Evolutionary conservation across 1,140 invertebrate genomes (phyloP).

Genomic region (Drosophila willistoni): DNA sequence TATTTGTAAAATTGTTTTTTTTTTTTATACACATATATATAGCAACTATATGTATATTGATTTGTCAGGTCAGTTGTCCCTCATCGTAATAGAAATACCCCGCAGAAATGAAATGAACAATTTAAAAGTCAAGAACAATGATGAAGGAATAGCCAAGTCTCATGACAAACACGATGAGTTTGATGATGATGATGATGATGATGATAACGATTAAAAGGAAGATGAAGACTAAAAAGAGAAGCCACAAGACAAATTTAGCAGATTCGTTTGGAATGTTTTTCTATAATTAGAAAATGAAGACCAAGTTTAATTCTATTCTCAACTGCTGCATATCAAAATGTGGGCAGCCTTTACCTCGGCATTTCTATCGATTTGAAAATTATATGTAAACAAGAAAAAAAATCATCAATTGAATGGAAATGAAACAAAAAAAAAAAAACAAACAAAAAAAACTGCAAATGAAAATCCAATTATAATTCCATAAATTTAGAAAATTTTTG

Average conservation of each 20-base stretch:
- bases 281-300: slow-evolving; percentile 47
- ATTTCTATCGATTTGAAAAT: slow-evolving; percentile 43
- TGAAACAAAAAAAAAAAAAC: slow-evolving; percentile 19
- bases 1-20: slow-evolving; percentile 54
- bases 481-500: slow-evolving; percentile 65
- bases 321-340: slow-evolving; percentile 64
- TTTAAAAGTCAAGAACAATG: slow-evolving; percentile 62
- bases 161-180: slow-evolving; percentile 14
- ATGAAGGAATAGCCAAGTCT: slow-evolving; percentile 35
- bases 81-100: slow-evolving; percentile 37
- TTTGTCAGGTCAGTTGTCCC: slow-evolving; percentile 23
- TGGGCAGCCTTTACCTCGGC: slow-evolving; percentile 40
- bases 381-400: slow-evolving; percentile 17
- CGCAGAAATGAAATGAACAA: slow-evolving; percentile 63
- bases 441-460: neutral
- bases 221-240: slow-evolving; percentile 28
- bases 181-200: neutral
- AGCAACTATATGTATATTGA: slow-evolving; percentile 37
- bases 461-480: slow-evolving; percentile 55
- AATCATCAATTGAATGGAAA: slow-evolving; percentile 24
- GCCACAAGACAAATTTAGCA: slow-evolving; percentile 67
- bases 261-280: slow-evolving; percentile 33
- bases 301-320: slow-evolving; percentile 58
- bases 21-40: slow-evolving; percentile 24
- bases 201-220: neutral